A percentile compares a stretch with the other conserved stretches of the same genome.
Evolutionary conservation across 2,797 vertebrate species (phyloP).

Genomic region (Sebastes goodei): DNA sequence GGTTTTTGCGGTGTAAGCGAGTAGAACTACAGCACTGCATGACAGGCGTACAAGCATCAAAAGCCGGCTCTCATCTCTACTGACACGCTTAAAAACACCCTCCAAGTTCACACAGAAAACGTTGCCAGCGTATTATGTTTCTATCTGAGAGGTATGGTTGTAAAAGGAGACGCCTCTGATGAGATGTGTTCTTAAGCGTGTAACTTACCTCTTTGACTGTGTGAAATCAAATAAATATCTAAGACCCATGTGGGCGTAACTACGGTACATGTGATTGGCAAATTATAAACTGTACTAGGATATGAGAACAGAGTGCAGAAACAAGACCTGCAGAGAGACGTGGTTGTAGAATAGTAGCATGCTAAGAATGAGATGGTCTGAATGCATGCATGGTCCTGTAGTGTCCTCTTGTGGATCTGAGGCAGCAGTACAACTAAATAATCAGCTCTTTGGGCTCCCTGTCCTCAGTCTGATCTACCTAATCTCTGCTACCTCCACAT

Average conservation of each 20-base stretch:
- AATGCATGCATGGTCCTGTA: conserved; percentile 9
- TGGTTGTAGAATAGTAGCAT: background rate
- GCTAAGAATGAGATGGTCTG: background rate
- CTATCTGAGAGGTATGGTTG: background rate
- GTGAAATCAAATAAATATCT: background rate
- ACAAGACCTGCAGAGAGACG: background rate
- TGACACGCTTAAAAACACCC: conserved; percentile 7
- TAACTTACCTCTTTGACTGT: conserved; percentile 43
- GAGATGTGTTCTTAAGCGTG: conserved; percentile 15
- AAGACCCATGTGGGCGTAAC: background rate
- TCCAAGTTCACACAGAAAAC: background rate
- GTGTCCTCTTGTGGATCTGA: conserved; percentile 69
- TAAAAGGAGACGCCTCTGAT: background rate
- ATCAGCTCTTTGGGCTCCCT: background rate
- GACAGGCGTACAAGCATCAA: conserved; percentile 10
- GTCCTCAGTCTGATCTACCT: background rate
- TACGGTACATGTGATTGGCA: background rate
- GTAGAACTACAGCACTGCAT: conserved; percentile 12
- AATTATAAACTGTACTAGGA: background rate
- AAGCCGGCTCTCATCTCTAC: background rate
- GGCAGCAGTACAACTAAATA: conserved; percentile 26
- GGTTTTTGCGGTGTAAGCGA: conserved; percentile 28
- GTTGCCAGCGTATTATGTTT: background rate
- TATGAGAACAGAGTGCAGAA: background rate
- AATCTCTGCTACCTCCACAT: background rate